Evolutionary conservation across 2,888 invertebrate genomes (phyloP).

Genomic region (Lasioglossum malachurum): DNA sequence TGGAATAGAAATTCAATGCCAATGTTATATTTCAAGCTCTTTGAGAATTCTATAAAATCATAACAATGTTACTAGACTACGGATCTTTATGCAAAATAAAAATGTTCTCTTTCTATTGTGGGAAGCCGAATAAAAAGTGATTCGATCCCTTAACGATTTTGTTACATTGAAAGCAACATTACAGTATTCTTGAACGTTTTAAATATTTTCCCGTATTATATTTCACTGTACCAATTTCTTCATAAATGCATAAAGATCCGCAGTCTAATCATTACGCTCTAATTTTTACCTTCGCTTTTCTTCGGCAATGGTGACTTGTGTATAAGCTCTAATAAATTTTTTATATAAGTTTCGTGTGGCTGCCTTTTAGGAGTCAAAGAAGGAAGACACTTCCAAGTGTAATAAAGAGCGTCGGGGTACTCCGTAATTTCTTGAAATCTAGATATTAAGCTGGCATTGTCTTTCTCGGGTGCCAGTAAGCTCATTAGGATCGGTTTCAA

Average conservation of each 20-base stretch:
- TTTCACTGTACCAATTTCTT: no score
- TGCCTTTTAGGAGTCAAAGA: constrained; percentile 87
- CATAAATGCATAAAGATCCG: no score
- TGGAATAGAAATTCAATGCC: constrained; percentile 58
- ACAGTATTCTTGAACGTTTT: no score
- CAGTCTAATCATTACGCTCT: no score
- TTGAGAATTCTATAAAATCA: neutral
- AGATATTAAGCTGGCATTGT: constrained; percentile 87
- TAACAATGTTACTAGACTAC: neutral
- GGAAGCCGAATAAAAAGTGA: no score
- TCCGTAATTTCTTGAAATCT: constrained; percentile 91
- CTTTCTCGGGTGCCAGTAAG: constrained; percentile 88
- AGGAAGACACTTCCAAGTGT: constrained; percentile 88
- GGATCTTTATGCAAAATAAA: no score
- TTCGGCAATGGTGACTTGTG: constrained; percentile 86
- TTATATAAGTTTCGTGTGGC: constrained; percentile 86
- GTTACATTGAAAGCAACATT: no score
- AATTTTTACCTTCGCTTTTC: constrained; percentile 81
- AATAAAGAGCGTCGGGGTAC: constrained; percentile 91
- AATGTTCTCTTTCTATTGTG: no score
- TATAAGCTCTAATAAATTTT: constrained; percentile 88
- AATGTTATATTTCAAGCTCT: constrained; percentile 12
- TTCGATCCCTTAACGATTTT: no score
- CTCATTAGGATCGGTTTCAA: constrained; percentile 89
- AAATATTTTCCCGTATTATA: no score